Conservation (phyloP, 2,113 vertebrate species). For the Neoarius graeffei region DNA sequence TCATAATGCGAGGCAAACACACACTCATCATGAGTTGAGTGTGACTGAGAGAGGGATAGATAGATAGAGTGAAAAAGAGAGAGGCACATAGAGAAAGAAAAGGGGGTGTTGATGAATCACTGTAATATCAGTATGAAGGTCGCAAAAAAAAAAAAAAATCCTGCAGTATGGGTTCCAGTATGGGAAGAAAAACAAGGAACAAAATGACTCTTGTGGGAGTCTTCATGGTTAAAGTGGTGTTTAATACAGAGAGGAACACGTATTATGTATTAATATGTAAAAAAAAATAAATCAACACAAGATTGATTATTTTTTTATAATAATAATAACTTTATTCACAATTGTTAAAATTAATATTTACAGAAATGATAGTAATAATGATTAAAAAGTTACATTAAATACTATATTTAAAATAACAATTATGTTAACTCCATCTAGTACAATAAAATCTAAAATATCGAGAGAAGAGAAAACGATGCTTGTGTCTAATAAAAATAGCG, state of each 20-base stretch:
- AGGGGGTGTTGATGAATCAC: conserved; percentile 21
- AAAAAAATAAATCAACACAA: no score
- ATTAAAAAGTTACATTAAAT: no score
- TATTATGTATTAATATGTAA: no score
- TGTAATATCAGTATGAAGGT: conserved; percentile 21
- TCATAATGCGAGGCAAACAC: conserved; percentile 30
- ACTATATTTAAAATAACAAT: no score
- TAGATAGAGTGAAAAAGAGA: neutral
- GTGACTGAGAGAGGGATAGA: conserved; percentile 14
- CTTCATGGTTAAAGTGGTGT: neutral
- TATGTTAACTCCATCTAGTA: no score
- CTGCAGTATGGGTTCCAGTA: neutral
- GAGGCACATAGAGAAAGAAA: neutral
- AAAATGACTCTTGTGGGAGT: neutral
- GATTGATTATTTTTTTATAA: no score
- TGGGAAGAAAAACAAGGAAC: neutral
- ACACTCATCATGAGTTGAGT: conserved; percentile 21
- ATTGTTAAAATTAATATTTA: no score
- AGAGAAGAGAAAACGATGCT: no score
- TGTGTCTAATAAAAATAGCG: no score
- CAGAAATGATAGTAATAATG: no score
- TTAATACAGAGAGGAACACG: neutral
- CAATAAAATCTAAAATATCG: no score
- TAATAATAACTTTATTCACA: no score
- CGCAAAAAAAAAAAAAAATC: neutral